These are phyloP conservation scores for Lophura nycthemera DNA, from an alignment of 2,113 vertebrate genomes.

Conservation along the genomic window DNA sequence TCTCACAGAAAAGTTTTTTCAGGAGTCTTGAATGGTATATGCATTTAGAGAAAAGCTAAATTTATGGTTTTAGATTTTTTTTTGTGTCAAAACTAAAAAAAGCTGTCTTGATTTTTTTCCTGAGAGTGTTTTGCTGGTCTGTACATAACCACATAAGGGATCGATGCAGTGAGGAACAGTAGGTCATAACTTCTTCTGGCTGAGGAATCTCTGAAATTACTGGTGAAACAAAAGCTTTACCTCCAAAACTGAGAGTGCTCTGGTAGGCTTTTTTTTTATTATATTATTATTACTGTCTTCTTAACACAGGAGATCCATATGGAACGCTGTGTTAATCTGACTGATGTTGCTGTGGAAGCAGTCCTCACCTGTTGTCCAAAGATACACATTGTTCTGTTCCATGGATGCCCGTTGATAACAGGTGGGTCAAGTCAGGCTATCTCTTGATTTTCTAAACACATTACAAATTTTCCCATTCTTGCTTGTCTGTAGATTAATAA, in stretches of 20 bases:
- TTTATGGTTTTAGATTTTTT: not conserved
- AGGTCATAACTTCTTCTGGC: not conserved
- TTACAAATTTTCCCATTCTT: not conserved
- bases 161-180: not conserved
- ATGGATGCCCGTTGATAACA: constrained; percentile 87
- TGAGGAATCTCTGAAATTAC: not conserved
- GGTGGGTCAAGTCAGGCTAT: constrained; percentile 66
- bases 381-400: constrained; percentile 85
- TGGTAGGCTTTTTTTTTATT: not conserved
- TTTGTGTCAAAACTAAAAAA: not conserved
- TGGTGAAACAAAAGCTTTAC: not conserved
- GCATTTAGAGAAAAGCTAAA: not conserved
- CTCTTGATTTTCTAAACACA: not conserved
- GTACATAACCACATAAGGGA: not conserved
- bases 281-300: not conserved
- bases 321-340: constrained; percentile 83
- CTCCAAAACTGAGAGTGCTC: not conserved
- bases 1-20: not conserved
- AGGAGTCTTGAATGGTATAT: not conserved
- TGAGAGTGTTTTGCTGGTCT: not conserved
- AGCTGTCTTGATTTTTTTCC: not conserved
- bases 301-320: constrained; percentile 87
- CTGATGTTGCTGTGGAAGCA: constrained; percentile 82
- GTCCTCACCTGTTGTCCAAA: constrained; percentile 83
- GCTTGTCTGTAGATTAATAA: not conserved